A percentile compares a stretch with the other conserved stretches of the same genome.
These are phyloP conservation scores for Euwallacea fornicatus DNA, from an alignment of 1,140 invertebrate species.

Conservation along the genomic window DNA sequence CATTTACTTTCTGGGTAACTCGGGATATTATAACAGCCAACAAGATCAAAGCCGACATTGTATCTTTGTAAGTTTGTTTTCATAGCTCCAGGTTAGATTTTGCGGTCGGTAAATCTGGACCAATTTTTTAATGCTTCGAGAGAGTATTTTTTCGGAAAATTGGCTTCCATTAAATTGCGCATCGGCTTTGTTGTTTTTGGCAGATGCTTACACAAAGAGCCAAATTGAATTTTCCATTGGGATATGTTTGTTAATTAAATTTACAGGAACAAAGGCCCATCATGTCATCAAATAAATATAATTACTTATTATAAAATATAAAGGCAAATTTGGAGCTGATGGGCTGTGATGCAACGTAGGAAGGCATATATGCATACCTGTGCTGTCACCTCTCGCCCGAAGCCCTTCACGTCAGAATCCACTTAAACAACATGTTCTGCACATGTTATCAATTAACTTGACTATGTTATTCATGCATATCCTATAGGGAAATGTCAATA, in stretches of 20 bases:
- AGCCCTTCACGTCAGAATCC: slow-evolving; percentile 3
- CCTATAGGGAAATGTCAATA: background rate
- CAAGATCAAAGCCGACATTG: slow-evolving; percentile 1
- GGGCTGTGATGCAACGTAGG: background rate
- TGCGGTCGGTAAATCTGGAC: background rate
- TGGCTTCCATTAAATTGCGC: slow-evolving; percentile 2
- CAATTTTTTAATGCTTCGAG: background rate
- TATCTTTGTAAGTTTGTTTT: slow-evolving; percentile 4
- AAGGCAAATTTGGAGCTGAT: background rate
- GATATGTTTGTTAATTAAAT: slow-evolving; percentile 7
- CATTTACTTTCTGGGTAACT: too few species aligned
- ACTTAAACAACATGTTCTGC: slow-evolving; percentile 13
- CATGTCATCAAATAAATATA: background rate
- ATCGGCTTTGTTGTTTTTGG: slow-evolving; percentile 3
- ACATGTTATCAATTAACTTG: slow-evolving; percentile 13
- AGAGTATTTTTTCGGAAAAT: background rate
- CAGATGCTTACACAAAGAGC: background rate
- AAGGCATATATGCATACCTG: background rate
- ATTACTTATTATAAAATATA: too few species aligned
- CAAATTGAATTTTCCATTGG: slow-evolving; percentile 5
- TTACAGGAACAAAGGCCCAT: background rate
- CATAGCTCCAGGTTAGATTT: background rate
- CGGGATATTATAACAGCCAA: background rate
- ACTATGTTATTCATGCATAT: background rate
- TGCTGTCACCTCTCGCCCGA: background rate